Conservation (phyloP, 2,888 invertebrate genomes). For the Drosophila rellima region DNA sequence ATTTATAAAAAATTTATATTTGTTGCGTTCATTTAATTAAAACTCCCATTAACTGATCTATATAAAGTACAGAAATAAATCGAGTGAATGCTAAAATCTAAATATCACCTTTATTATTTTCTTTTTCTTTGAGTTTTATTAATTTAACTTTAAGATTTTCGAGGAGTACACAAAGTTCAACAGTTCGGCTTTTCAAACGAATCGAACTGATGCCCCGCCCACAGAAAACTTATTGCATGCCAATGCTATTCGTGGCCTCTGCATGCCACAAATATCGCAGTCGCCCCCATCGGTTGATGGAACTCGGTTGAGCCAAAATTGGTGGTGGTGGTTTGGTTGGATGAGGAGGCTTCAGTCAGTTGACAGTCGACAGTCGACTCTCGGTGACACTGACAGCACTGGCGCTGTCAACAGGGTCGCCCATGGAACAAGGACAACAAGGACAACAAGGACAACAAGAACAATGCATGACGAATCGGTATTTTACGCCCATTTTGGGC, state of each 20-base stretch:
- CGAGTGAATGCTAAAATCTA: conserved; percentile 3
- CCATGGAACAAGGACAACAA: conserved; percentile 67
- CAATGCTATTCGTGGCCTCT: conserved; percentile 48
- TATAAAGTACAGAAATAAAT: background rate
- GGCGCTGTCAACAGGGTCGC: conserved; percentile 59
- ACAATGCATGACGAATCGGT: conserved; percentile 85
- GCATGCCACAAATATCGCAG: conserved; percentile 52
- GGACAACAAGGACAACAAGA: too few relatives aligned
- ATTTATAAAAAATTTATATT: background rate
- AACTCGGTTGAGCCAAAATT: background rate
- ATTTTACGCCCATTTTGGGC: conserved; percentile 84
- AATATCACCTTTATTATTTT: conserved; percentile 12
- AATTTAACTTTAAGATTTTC: conserved; percentile 1
- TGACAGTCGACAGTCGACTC: conserved; percentile 27
- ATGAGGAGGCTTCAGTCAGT: conserved; percentile 36
- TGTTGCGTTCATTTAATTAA: background rate
- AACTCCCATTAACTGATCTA: background rate
- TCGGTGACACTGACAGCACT: conserved; percentile 53
- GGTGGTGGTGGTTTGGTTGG: conserved; percentile 8
- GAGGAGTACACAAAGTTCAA: background rate
- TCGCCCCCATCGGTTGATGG: conserved; percentile 7
- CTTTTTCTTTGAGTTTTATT: background rate
- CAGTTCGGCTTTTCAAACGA: conserved; percentile 9
- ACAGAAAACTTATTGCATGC: conserved; percentile 36
- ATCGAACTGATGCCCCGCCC: conserved; percentile 30